A percentile compares a stretch with the other conserved stretches of the same genome.
These are phyloP conservation scores for Folsomia manolachei DNA, from an alignment of 2,888 invertebrate species.

Conservation along the genomic window DNA sequence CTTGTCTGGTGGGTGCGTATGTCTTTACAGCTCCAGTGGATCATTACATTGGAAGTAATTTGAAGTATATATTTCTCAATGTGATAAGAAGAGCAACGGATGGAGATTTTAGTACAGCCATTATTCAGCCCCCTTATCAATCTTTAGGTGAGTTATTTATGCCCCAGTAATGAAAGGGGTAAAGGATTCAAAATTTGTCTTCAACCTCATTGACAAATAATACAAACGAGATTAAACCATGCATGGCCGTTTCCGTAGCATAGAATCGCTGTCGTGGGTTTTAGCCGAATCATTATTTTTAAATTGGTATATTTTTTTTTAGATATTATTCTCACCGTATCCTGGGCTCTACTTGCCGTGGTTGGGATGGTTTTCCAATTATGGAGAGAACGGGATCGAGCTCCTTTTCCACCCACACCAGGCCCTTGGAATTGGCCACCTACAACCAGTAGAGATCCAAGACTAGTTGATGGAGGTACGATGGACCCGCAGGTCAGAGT, in stretches of 20 bases:
- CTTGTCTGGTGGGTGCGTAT: slow-evolving; percentile 65
- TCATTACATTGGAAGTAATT: slow-evolving; percentile 63
- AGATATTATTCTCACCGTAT: slow-evolving; percentile 61
- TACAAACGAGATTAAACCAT: no score
- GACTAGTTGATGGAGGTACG: slow-evolving; percentile 1
- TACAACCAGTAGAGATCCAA: background rate
- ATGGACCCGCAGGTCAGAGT: background rate
- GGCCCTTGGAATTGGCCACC: slow-evolving; percentile 30
- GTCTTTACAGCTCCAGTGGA: slow-evolving; percentile 64
- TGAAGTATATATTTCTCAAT: slow-evolving; percentile 69
- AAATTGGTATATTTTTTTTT: no score
- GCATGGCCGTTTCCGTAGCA: no score
- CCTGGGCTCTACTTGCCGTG: slow-evolving; percentile 61
- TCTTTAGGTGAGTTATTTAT: slow-evolving; percentile 36
- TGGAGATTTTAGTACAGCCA: slow-evolving; percentile 61
- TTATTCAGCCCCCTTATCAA: slow-evolving; percentile 63
- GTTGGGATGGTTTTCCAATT: slow-evolving; percentile 61
- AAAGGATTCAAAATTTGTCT: no score
- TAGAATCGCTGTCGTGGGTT: no score
- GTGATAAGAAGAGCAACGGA: slow-evolving; percentile 64
- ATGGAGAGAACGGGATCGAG: slow-evolving; percentile 59
- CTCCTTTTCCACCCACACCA: slow-evolving; percentile 61
- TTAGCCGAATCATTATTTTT: no score
- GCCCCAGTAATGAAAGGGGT: no score
- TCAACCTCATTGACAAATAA: no score